These are phyloP conservation scores for Melinaea marsaeus DNA, from an alignment of 2,888 invertebrate species.

Conservation along the genomic window DNA sequence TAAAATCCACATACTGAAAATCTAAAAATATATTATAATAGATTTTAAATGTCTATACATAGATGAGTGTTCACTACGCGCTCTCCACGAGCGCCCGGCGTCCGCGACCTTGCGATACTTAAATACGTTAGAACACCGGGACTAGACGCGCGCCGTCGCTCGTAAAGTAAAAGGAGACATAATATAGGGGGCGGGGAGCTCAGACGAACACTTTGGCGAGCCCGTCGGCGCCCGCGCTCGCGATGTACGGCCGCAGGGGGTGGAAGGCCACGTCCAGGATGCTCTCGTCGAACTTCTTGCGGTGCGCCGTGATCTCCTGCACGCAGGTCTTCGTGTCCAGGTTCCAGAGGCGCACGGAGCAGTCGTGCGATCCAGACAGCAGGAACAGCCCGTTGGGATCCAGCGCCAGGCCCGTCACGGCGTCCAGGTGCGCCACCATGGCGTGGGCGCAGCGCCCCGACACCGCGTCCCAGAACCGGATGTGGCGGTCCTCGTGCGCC, in stretches of 20 bases:
- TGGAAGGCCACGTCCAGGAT: slow-evolving; percentile 99
- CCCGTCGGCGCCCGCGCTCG: slow-evolving; percentile 99
- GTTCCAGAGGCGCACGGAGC: slow-evolving; percentile 99
- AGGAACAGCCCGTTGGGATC: slow-evolving; percentile 99
- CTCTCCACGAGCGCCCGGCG: slow-evolving; percentile 58
- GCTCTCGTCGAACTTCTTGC: slow-evolving; percentile 99
- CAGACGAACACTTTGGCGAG: slow-evolving; percentile 99
- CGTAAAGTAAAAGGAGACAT: slow-evolving; percentile 46
- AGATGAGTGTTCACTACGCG: slow-evolving; percentile 72
- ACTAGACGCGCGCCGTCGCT: slow-evolving; percentile 55
- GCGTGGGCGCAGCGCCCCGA: slow-evolving; percentile 96
- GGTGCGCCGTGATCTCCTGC: slow-evolving; percentile 99
- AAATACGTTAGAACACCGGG: slow-evolving; percentile 51
- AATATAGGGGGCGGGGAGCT: slow-evolving; percentile 38
- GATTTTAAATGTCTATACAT: slow-evolving; percentile 77
- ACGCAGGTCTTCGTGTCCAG: slow-evolving; percentile 99
- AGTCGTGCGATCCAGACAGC: slow-evolving; percentile 98
- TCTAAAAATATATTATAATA: slow-evolving; percentile 77
- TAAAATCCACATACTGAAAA: slow-evolving; percentile 75
- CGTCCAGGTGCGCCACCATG: slow-evolving; percentile 99
- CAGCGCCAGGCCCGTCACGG: slow-evolving; percentile 97
- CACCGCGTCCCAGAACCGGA: slow-evolving; percentile 98
- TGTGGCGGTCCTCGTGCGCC: slow-evolving; percentile 98
- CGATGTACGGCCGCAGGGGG: slow-evolving; percentile 98
- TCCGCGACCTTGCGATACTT: slow-evolving; percentile 60